Conservation (phyloP, 2,797 vertebrate genomes). For the Hydrophis major region DNA sequence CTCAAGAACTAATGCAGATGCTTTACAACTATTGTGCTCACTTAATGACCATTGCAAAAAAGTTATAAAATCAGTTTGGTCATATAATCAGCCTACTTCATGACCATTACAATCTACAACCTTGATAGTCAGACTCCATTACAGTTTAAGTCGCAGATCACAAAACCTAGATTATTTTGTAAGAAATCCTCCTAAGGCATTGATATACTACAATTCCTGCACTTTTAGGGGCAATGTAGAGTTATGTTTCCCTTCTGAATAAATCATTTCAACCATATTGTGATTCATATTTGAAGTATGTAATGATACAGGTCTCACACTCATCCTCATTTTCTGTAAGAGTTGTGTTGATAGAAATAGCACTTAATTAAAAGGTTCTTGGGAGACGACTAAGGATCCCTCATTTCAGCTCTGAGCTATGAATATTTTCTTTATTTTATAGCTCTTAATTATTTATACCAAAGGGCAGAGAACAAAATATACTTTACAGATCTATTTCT, state of each 20-base stretch:
- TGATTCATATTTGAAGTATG: background rate
- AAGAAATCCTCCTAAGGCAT: background rate
- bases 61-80: background rate
- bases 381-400: background rate
- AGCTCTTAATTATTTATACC: background rate
- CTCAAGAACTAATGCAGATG: background rate
- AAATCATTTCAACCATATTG: background rate
- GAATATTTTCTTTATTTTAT: background rate
- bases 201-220: background rate
- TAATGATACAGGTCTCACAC: background rate
- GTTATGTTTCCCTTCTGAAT: background rate
- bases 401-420: background rate
- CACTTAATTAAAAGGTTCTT: background rate
- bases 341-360: background rate
- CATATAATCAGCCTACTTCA: background rate
- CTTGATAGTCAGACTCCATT: no score
- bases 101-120: no score
- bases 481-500: background rate
- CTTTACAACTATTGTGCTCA: background rate
- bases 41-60: background rate
- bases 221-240: background rate
- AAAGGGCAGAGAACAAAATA: background rate
- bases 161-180: background rate
- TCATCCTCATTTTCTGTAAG: background rate
- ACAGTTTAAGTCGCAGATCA: no score